Evolutionary conservation across 1,140 invertebrate species (phyloP), one percentile per base, ranked within the genome.

Genomic region (Scaptomyza montana): DNA sequence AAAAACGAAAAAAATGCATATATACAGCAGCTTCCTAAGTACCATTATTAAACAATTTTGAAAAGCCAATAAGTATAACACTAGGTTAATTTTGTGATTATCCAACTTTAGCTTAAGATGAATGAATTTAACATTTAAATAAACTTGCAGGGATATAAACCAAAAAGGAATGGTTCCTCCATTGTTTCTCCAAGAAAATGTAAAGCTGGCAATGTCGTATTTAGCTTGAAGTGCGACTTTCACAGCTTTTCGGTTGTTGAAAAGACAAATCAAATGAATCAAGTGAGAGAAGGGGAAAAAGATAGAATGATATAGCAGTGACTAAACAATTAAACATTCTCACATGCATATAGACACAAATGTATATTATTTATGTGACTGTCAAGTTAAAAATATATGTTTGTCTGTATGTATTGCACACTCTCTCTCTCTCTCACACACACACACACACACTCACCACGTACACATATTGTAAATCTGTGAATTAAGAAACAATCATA

Each of bases 401-500:
- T 28, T 41, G 9, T 33, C 19, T 33, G 30, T 45, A 16, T 21
- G 25, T 47, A 41, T 41, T 30, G 6, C 6, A 30, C 0, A 30
- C n/a, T 16, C 1, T 16, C 16, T 16, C 16, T 16, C 7, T 5
- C 7, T 33, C 21, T 10, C 13, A 10, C 51, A 49, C 16, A 7
- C n/a, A 28, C 12, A 21, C 6, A 12, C 41, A 47, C 19, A 16
- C 62, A 55, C n/a, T 25, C 51, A n/a, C n/a, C 41, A 8, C 72
- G 53, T 60, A 50, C 57, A 62, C 57, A 74, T 54, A 78, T 72
- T 72, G 73, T 72, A 73, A 78, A 78, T 77, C 69, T 66, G 70
- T 79, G 74, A 79, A 79, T 79, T 79, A 79, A 79, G 77, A 79
- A 79, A 79, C 77, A 79, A 79, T 79, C 69, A 74, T 76, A 67